Evolutionary conservation across 2,888 invertebrate species (phyloP).

Genomic region (Melikaiella ostensackeni): DNA sequence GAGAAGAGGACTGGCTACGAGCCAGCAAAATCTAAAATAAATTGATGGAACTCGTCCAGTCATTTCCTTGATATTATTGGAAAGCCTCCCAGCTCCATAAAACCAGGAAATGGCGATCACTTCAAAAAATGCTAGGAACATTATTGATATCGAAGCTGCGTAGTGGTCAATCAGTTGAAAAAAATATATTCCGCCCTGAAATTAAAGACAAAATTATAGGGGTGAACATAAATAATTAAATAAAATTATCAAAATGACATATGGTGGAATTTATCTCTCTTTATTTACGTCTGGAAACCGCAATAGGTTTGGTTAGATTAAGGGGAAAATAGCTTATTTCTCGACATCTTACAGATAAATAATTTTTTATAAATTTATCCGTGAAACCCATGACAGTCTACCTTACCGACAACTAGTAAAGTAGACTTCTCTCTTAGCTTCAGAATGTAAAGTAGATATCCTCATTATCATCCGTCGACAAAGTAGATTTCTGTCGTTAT

Average conservation of each 20-base stretch:
- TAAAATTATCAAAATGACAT: too few relatives aligned
- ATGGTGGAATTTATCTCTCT: too few relatives aligned
- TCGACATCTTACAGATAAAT: too few relatives aligned
- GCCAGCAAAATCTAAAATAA: constrained; percentile 93
- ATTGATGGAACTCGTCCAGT: constrained; percentile 88
- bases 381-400: too few relatives aligned
- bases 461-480: not conserved
- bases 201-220: constrained; percentile 42
- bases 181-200: constrained; percentile 92
- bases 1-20: constrained; percentile 87
- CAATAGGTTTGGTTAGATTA: too few relatives aligned
- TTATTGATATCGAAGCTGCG: constrained; percentile 94
- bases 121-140: constrained; percentile 96
- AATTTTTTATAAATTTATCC: too few relatives aligned
- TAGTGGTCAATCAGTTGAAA: constrained; percentile 96
- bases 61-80: constrained; percentile 93
- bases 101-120: constrained; percentile 95
- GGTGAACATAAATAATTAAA: too few relatives aligned
- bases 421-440: not conserved
- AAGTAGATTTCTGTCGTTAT: not conserved
- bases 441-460: not conserved
- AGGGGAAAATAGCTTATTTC: too few relatives aligned
- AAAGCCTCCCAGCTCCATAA: constrained; percentile 89
- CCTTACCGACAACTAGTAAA: not conserved
- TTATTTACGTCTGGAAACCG: too few relatives aligned